phyloP scores from a whole-genome alignment of 2,888 invertebrate species.

The Epinotia demarniana region DNA sequence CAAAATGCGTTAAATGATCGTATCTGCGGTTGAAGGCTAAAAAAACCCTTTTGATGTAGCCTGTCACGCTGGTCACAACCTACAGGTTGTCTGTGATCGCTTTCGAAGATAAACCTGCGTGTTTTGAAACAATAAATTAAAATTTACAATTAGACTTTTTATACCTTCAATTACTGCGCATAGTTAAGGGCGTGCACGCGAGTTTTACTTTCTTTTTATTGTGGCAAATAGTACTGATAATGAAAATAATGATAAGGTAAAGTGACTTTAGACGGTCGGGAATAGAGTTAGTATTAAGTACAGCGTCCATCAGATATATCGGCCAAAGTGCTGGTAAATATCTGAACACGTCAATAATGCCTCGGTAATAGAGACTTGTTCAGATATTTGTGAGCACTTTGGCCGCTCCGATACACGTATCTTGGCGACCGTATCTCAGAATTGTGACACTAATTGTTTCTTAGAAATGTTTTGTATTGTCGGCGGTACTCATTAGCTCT shows the following conservation, averaged over 20 bases:
- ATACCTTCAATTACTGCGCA: constrained; percentile 17
- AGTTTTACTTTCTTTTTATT: neutral
- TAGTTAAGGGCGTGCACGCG: constrained; percentile 6
- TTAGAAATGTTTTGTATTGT: too few species aligned
- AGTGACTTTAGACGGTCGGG: neutral
- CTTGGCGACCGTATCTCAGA: too few species aligned
- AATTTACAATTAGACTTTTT: constrained; percentile 28
- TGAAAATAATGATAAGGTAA: neutral
- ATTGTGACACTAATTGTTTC: too few species aligned
- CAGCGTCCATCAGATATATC: too few species aligned
- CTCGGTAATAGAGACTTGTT: too few species aligned
- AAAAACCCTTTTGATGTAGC: constrained; percentile 44
- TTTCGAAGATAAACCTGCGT: constrained; percentile 23
- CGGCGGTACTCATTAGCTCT: too few species aligned
- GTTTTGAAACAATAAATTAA: constrained; percentile 13
- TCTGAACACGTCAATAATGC: too few species aligned
- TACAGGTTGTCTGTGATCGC: constrained; percentile 36
- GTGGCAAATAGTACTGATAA: neutral
- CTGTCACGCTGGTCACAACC: constrained; percentile 39
- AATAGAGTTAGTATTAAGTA: neutral
- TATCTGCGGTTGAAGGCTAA: constrained; percentile 20
- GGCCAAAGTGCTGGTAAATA: too few species aligned
- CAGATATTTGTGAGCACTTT: too few species aligned
- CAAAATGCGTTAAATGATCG: neutral
- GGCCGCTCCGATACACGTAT: too few species aligned